Conservation (phyloP, 2,113 vertebrate species). For the Mormoops blainvillei region DNA sequence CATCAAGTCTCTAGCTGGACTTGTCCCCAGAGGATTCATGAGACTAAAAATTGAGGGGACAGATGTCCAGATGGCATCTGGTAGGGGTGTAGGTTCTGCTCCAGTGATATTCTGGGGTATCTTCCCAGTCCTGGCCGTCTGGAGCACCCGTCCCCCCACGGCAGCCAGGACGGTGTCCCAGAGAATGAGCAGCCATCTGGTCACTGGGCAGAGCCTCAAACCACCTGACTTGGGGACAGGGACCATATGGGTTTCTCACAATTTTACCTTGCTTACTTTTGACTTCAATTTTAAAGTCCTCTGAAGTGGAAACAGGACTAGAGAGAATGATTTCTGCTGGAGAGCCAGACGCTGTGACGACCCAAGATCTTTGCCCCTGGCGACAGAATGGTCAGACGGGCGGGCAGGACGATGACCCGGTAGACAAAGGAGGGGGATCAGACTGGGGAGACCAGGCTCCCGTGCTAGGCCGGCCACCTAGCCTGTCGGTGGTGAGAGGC, state of each 20-base stretch:
- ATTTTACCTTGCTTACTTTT: slow-evolving; percentile 50
- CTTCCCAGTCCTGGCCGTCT: slow-evolving; percentile 49
- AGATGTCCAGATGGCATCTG: slow-evolving; percentile 62
- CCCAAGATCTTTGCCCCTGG: neutral
- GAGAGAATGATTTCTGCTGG: neutral
- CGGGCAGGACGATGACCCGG: neutral
- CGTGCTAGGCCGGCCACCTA: neutral
- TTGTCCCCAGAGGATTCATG: slow-evolving; percentile 50
- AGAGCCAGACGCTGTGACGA: neutral
- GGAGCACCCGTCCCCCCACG: neutral
- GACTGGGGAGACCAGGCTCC: neutral
- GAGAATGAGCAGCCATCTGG: slow-evolving; percentile 62
- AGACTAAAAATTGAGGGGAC: slow-evolving; percentile 42
- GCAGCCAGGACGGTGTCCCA: slow-evolving; percentile 18
- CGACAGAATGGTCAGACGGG: neutral
- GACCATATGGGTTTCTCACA: slow-evolving; percentile 46
- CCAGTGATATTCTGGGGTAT: slow-evolving; percentile 40
- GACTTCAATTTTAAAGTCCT: slow-evolving; percentile 34
- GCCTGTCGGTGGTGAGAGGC: neutral
- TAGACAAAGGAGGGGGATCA: neutral
- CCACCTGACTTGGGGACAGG: slow-evolving; percentile 47
- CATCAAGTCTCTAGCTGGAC: slow-evolving; percentile 38
- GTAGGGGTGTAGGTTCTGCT: neutral
- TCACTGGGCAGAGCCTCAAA: slow-evolving; percentile 44
- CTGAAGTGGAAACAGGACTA: slow-evolving; percentile 16